Percentiles rank a stretch among this genome's conserved stretches.
Evolutionary conservation across 2,113 vertebrate species (phyloP).

Genomic region (Hystrix cristata): DNA sequence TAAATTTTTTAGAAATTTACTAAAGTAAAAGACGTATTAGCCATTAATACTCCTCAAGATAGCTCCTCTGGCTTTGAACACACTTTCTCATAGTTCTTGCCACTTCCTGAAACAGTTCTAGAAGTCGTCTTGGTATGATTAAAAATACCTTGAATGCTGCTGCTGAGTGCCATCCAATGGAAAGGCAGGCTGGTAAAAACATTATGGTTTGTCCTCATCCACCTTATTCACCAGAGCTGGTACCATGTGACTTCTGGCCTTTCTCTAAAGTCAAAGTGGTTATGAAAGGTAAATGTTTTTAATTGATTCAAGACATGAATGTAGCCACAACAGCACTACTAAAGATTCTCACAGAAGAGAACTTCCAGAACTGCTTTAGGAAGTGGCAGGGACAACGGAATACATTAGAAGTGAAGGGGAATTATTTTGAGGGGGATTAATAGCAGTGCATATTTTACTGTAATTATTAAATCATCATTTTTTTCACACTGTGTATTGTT

Average conservation of each 20-base stretch:
- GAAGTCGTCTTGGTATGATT: not conserved
- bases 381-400: not conserved
- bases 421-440: not conserved
- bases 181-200: not conserved
- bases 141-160: not conserved
- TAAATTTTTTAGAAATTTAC: not conserved
- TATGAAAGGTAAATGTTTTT: not conserved
- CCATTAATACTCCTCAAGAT: not conserved
- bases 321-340: too few species aligned
- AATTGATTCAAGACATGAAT: not conserved
- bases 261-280: not conserved
- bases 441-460: not conserved
- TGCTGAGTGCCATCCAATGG: not conserved
- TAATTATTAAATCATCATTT: not conserved
- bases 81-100: not conserved
- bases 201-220: not conserved
- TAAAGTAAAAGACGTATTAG: not conserved
- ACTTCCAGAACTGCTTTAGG: not conserved
- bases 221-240: not conserved
- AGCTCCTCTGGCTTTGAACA: not conserved
- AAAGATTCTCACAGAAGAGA: too few species aligned
- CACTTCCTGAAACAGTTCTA: not conserved
- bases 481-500: not conserved
- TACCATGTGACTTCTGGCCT: not conserved
- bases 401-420: not conserved